Percentiles rank a stretch among this genome's conserved stretches.
phyloP scores from a whole-genome alignment of 2,888 invertebrate species.

The Halocaridina rubra region DNA sequence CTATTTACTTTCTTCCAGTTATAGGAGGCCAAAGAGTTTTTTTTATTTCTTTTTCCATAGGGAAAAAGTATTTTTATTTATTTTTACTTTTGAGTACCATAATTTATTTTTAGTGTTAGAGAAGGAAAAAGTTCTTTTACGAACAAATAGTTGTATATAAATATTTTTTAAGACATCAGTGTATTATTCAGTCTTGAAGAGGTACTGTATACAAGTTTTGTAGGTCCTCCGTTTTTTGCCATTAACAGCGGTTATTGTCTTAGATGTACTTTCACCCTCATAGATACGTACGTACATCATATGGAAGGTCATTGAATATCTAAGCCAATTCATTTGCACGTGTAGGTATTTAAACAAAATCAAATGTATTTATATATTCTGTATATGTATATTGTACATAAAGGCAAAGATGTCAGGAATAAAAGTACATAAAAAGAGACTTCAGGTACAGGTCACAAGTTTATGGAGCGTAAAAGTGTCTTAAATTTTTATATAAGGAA shows the following conservation, averaged over 20 bases:
- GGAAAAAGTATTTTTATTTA: background rate
- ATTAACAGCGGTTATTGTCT: background rate
- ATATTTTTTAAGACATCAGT: background rate
- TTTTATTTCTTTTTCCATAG: too few relatives aligned
- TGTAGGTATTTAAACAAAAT: background rate
- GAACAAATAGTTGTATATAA: conserved; percentile 6
- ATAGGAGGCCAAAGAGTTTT: too few relatives aligned
- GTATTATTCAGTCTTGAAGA: background rate
- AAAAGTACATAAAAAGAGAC: background rate
- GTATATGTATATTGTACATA: background rate
- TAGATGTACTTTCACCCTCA: conserved; percentile 47
- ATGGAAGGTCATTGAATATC: conserved; percentile 6
- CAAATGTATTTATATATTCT: background rate
- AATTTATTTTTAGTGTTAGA: background rate
- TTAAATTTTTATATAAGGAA: background rate
- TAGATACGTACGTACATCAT: conserved; percentile 39
- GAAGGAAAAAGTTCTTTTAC: background rate
- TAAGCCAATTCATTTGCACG: conserved; percentile 21
- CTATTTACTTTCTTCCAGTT: too few relatives aligned
- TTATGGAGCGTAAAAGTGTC: conserved; percentile 1
- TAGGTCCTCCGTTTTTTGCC: background rate
- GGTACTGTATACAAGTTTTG: background rate
- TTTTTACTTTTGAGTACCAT: background rate
- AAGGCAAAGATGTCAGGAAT: background rate
- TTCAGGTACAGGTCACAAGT: conserved; percentile 24